Evolutionary conservation across 2,888 invertebrate species (phyloP).

Genomic region (Acanthoscelides obtectus): DNA sequence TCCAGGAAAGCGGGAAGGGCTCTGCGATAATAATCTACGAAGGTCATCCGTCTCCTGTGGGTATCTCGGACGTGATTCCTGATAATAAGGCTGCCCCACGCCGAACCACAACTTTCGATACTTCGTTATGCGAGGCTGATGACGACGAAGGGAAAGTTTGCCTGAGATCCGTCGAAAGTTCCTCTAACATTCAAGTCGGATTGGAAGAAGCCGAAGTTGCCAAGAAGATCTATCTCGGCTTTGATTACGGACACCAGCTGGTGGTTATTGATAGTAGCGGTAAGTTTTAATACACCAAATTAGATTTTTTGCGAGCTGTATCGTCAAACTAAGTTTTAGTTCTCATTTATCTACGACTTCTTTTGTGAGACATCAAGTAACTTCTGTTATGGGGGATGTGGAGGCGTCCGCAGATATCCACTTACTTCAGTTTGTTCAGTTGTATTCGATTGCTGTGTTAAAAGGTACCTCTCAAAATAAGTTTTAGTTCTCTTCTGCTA

Average conservation of each 20-base stretch:
- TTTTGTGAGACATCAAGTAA: not conserved
- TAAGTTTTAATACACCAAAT: not conserved
- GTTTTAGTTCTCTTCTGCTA: too few species aligned
- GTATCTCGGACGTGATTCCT: not conserved
- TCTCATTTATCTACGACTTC: not conserved
- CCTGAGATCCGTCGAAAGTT: conserved; percentile 54
- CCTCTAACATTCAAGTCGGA: conserved; percentile 51
- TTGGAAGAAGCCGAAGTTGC: conserved; percentile 49
- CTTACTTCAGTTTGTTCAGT: too few species aligned
- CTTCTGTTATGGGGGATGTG: not conserved
- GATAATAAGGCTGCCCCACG: conserved; percentile 9
- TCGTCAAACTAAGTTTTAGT: not conserved
- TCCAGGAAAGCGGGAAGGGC: conserved; percentile 35
- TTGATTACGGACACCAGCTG: conserved; percentile 53
- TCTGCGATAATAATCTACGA: conserved; percentile 52
- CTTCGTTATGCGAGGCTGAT: conserved; percentile 38
- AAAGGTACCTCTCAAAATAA: too few species aligned
- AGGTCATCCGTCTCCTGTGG: conserved; percentile 7
- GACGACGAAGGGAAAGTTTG: conserved; percentile 52
- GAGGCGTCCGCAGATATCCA: not conserved
- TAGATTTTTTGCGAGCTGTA: not conserved
- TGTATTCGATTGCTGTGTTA: too few species aligned
- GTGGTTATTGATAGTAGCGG: not conserved
- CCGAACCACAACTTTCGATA: conserved; percentile 33
- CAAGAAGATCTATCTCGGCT: conserved; percentile 62